Evolutionary conservation across 2,797 vertebrate genomes (phyloP), one percentile per base, ranked within the genome.

Genomic region (Falco naumanni): DNA sequence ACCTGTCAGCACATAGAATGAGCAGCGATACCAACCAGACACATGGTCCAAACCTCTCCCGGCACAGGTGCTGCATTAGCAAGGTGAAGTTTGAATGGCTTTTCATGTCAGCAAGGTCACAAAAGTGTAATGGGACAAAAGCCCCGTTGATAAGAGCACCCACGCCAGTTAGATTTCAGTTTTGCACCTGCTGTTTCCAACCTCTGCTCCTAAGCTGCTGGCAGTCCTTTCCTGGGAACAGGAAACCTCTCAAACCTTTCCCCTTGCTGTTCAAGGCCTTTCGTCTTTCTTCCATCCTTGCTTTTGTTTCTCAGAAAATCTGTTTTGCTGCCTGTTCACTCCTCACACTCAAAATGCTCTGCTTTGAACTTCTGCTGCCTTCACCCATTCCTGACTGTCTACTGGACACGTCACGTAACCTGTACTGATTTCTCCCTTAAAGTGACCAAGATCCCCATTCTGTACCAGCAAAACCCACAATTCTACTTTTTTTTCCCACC

Each of bases 101-200:
- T 8, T 33, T 63, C 37, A 5, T 26, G 56, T 22, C 81, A 94
- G 82, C 7, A 82, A 63, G 66, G 66, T 41, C 4, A 3, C 34
- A 51, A 77, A 65, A 53, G 84, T 2, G 5, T 72, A 87, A 24
- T 15, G 66, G 50, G 68, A 60, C 65, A 47, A 71, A 71, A 90
- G 24, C 9, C 22, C 28, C 84, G 25, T 22, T 34, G 33, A 26
- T 26, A 41, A 80, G 41, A 87, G 51, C 59, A 89, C 28, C 48
- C 60, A 43, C 0, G 0, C 16, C 69, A 82, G 41, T 33, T 53
- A 64, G 51, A 70, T 31, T 78, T 87, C 70, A n/a, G 41, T 47
- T 80, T 84, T 74, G 39, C 51, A 89, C 54, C 76, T 83, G 69
- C 53, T 84, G 53, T 74, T 92, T 65, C 41, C 84, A 94, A 41